Evolutionary conservation across 2,113 vertebrate genomes (phyloP).

Genomic region (Callopanchax toddi): DNA sequence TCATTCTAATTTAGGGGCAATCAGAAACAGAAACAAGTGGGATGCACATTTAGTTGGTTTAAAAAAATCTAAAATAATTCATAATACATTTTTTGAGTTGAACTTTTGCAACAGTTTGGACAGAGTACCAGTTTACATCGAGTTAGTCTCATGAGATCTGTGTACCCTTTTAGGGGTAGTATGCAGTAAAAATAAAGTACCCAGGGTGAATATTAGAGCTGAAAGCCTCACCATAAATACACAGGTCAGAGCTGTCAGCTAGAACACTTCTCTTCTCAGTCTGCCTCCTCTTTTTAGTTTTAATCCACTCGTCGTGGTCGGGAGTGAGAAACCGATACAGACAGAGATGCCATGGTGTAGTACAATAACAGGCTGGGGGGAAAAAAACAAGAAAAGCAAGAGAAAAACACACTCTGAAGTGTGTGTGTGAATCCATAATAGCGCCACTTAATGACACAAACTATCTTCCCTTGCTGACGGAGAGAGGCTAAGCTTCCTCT

Average conservation of each 20-base stretch:
- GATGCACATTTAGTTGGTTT: slow-evolving; percentile 33
- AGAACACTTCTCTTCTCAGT: slow-evolving; percentile 54
- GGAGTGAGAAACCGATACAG: slow-evolving; percentile 57
- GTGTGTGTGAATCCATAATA: slow-evolving; percentile 72
- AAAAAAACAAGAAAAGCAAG: slow-evolving; percentile 39
- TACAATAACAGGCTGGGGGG: slow-evolving; percentile 51
- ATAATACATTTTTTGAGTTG: background rate
- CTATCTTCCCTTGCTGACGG: slow-evolving; percentile 69
- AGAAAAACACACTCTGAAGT: slow-evolving; percentile 71
- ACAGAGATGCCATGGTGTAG: slow-evolving; percentile 60
- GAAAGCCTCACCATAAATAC: slow-evolving; percentile 66
- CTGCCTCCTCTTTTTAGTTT: slow-evolving; percentile 58
- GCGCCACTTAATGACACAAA: slow-evolving; percentile 75
- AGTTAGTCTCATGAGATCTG: slow-evolving; percentile 30
- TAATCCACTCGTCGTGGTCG: slow-evolving; percentile 58
- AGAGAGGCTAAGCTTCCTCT: slow-evolving; percentile 70
- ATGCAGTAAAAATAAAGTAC: slow-evolving; percentile 51
- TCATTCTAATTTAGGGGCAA: slow-evolving; percentile 62
- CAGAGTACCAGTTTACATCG: slow-evolving; percentile 20
- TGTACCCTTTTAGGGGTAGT: slow-evolving; percentile 33
- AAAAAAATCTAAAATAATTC: background rate
- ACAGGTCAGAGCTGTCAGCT: slow-evolving; percentile 69
- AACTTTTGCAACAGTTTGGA: slow-evolving; percentile 4
- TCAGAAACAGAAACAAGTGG: slow-evolving; percentile 26
- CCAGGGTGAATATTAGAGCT: slow-evolving; percentile 52